Evolutionary conservation across 2,797 vertebrate species (phyloP).

Genomic region (Mycteria americana): DNA sequence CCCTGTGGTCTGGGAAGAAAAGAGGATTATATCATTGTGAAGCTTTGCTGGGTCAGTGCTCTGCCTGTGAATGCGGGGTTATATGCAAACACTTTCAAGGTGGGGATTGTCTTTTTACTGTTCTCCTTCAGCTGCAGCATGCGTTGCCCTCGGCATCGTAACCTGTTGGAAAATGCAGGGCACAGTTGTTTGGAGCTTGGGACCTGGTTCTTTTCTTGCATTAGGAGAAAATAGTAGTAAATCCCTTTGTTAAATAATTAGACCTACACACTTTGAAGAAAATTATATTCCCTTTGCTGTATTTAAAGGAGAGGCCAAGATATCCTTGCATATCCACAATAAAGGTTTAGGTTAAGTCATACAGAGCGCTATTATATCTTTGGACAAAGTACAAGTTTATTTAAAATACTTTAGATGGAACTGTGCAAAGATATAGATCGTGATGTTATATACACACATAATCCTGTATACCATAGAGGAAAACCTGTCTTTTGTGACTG

Average conservation of each 20-base stretch:
- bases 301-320: background rate
- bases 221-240: background rate
- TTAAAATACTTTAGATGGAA: background rate
- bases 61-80: background rate
- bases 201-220: background rate
- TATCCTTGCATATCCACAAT: background rate
- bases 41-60: conserved; percentile 1
- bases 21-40: background rate
- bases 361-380: background rate
- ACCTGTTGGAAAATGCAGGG: background rate
- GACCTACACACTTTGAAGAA: background rate
- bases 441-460: background rate
- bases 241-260: background rate
- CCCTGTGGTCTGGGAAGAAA: background rate
- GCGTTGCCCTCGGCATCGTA: rapidly evolving
- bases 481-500: background rate
- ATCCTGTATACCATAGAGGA: rapidly evolving
- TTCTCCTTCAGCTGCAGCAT: background rate
- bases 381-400: background rate
- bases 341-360: background rate
- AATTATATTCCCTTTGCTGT: background rate
- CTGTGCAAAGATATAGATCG: background rate
- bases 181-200: background rate
- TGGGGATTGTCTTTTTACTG: background rate
- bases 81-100: background rate